A percentile compares a stretch with the other conserved stretches of the same genome.
These are phyloP conservation scores for Virgularia gustaviana DNA, from an alignment of 92 coral and sea anemone genomes.

Conservation along the genomic window DNA sequence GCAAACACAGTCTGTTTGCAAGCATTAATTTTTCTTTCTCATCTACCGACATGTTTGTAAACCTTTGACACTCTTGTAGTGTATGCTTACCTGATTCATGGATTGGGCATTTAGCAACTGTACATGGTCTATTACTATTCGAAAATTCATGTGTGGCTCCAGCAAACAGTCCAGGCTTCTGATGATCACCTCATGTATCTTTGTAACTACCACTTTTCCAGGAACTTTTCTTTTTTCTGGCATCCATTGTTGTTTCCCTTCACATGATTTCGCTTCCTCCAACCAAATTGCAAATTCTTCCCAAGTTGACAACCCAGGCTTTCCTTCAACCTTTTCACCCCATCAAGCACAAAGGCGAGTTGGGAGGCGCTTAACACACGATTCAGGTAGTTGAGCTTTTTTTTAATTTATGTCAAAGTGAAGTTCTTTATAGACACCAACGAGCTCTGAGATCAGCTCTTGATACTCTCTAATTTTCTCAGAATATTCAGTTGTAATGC, in stretches of 20 bases:
- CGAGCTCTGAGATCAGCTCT: conserved; percentile 24
- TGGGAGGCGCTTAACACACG: conserved; percentile 19
- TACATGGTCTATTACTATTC: background rate
- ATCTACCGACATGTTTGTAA: conserved; percentile 1
- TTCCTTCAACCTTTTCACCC: conserved; percentile 7
- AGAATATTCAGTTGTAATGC: background rate
- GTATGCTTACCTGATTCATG: background rate
- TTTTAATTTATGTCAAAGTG: conserved; percentile 19
- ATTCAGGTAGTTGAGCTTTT: conserved; percentile 32
- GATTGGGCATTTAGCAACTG: background rate
- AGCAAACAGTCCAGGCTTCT: background rate
- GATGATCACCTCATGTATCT: too few species aligned
- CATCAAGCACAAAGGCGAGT: conserved; percentile 28
- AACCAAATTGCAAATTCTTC: background rate
- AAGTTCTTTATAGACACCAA: conserved; percentile 27
- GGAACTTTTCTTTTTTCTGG: background rate
- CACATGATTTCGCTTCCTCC: background rate
- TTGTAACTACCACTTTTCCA: background rate
- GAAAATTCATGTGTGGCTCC: background rate
- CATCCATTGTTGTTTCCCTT: background rate
- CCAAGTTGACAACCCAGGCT: conserved; percentile 12
- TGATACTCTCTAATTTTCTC: conserved; percentile 28
- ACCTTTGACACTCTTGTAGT: conserved; percentile 2
- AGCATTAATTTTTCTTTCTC: conserved; percentile 14
- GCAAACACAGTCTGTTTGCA: conserved; percentile 6